phyloP scores from a whole-genome alignment of 2,797 vertebrate genomes.

The Etheostoma perlongum region DNA sequence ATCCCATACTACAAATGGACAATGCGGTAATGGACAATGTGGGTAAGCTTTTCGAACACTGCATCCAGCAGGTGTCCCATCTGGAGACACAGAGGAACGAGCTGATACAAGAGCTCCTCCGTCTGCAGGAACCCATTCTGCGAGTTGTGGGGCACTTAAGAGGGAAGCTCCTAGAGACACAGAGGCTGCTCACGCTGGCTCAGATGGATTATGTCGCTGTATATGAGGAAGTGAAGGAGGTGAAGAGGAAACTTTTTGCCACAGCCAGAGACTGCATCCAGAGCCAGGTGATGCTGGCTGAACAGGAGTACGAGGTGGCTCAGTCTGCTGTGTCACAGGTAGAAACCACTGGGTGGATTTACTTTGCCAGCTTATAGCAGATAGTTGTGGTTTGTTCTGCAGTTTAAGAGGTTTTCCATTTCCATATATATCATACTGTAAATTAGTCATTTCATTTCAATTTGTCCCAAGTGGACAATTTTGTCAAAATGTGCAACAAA shows the following conservation, averaged over 20 bases:
- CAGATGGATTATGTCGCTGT: conserved; percentile 87
- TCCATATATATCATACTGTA: neutral
- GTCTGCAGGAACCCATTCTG: conserved; percentile 87
- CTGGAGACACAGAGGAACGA: conserved; percentile 87
- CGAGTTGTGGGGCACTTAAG: conserved; percentile 86
- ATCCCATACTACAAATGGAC: conserved; percentile 4
- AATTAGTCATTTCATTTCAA: neutral
- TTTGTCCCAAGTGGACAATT: neutral
- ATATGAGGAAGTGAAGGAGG: conserved; percentile 86
- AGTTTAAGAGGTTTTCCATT: neutral
- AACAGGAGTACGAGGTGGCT: conserved; percentile 86
- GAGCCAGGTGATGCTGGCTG: conserved; percentile 89
- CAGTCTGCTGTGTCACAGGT: conserved; percentile 82
- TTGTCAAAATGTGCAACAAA: neutral
- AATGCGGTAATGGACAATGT: conserved; percentile 74
- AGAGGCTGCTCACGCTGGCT: conserved; percentile 81
- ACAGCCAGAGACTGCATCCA: conserved; percentile 90
- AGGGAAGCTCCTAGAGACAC: conserved; percentile 81
- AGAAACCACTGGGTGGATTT: neutral
- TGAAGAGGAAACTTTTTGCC: conserved; percentile 90
- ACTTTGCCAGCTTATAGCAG: neutral
- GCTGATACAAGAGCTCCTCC: conserved; percentile 86
- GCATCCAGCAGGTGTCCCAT: conserved; percentile 86
- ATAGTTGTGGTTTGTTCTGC: neutral
- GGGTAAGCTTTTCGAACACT: conserved; percentile 86